Percentiles rank a stretch among this genome's conserved stretches.
Conservation (phyloP, 2,888 invertebrate genomes). For the Synanthedon vespiformis region DNA sequence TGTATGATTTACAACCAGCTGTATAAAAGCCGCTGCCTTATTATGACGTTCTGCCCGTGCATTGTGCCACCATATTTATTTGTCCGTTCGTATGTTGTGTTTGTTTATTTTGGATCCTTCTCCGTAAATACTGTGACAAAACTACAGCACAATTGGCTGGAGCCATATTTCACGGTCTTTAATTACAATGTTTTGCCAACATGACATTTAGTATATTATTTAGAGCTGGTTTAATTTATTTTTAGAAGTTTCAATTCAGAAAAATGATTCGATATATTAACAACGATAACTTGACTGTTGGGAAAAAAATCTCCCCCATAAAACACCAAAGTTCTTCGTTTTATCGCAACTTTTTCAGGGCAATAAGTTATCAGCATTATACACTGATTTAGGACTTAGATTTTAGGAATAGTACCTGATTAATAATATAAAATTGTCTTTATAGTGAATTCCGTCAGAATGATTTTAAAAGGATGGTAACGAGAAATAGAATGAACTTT, state of each 20-base stretch:
- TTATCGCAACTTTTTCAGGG: too few relatives aligned
- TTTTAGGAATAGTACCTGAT: too few relatives aligned
- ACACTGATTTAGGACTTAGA: too few relatives aligned
- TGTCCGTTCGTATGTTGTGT: conserved; percentile 56
- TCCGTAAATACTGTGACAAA: conserved; percentile 56
- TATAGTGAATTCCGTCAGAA: too few relatives aligned
- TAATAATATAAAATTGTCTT: too few relatives aligned
- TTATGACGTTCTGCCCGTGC: conserved; percentile 64
- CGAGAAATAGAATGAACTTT: conserved; percentile 52
- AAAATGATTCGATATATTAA: too few relatives aligned
- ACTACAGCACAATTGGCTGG: conserved; percentile 43
- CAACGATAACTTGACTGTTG: too few relatives aligned
- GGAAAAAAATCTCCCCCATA: too few relatives aligned
- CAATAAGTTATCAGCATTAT: too few relatives aligned
- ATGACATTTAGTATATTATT: conserved; percentile 10
- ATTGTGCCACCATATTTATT: conserved; percentile 56
- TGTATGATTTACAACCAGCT: conserved; percentile 62
- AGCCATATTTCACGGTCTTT: conserved; percentile 58
- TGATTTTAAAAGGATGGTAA: conserved; percentile 45
- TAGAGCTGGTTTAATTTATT: too few relatives aligned
- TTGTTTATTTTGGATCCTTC: conserved; percentile 67
- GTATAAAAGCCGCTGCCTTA: conserved; percentile 64
- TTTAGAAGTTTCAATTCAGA: too few relatives aligned
- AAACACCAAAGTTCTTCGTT: too few relatives aligned
- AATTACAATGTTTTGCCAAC: conserved; percentile 48